Conservation (phyloP, 2,113 vertebrate genomes). For the Choloepus hoffmanni region DNA sequence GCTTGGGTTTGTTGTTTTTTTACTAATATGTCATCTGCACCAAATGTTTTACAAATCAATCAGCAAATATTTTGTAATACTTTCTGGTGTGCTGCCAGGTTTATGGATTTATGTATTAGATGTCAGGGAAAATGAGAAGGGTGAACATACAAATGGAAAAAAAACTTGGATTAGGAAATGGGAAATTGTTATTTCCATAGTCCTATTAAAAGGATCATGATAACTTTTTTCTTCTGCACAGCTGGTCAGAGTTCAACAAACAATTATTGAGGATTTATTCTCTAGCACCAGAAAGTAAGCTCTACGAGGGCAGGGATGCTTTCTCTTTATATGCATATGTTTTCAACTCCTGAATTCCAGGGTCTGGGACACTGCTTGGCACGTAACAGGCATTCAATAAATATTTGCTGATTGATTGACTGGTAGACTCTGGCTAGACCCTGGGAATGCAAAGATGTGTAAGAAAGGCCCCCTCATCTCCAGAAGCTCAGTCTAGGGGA, state of each 20-base stretch:
- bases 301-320: neutral
- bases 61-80: slow-evolving; percentile 37
- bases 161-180: neutral
- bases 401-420: neutral
- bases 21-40: neutral
- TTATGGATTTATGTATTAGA: slow-evolving; percentile 13
- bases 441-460: neutral
- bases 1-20: slow-evolving; percentile 39
- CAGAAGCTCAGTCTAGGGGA: neutral
- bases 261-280: neutral
- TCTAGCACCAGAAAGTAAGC: neutral
- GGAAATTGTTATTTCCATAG: slow-evolving; percentile 17
- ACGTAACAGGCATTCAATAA: neutral
- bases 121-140: neutral
- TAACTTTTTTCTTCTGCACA: neutral
- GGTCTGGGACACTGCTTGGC: neutral
- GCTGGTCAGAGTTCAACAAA: neutral
- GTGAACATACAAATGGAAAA: neutral
- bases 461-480: neutral
- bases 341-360: slow-evolving; percentile 7
- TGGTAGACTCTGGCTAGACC: neutral
- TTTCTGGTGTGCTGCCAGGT: neutral
- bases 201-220: slow-evolving; percentile 12
- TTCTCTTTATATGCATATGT: neutral
- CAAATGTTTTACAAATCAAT: slow-evolving; percentile 18